Conservation (phyloP, 2,797 vertebrate species). For the Sebastes cheni region DNA sequence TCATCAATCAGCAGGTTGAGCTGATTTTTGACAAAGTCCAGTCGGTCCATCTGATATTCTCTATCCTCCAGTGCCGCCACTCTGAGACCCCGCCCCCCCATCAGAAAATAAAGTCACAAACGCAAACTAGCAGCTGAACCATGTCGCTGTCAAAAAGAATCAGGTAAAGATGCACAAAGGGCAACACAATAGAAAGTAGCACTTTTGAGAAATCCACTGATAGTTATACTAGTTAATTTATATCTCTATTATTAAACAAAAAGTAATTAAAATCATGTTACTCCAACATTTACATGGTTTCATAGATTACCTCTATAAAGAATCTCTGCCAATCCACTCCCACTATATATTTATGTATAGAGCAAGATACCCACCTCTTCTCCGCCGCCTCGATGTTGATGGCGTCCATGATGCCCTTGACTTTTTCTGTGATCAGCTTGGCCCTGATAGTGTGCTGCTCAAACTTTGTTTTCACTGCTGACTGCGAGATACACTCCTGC, state of each 20-base stretch:
- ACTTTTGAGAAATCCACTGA: neutral
- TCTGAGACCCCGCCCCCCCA: conserved; percentile 69
- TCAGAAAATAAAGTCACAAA: conserved; percentile 33
- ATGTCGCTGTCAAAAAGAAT: neutral
- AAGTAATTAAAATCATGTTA: neutral
- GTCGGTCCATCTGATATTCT: conserved; percentile 89
- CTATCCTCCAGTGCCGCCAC: conserved; percentile 89
- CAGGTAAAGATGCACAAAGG: neutral
- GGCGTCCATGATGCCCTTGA: conserved; percentile 96
- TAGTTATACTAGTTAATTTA: neutral
- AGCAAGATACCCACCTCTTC: conserved; percentile 88
- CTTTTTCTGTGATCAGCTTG: conserved; percentile 97
- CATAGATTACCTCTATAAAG: neutral
- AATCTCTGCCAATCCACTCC: neutral
- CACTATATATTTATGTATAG: neutral
- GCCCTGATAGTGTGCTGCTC: conserved; percentile 99
- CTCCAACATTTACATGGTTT: neutral
- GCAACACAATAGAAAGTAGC: neutral
- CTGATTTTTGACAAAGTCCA: conserved; percentile 93
- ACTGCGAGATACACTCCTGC: conserved; percentile 99
- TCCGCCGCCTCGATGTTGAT: conserved; percentile 95
- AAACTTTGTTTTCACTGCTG: conserved; percentile 99
- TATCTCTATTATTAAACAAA: neutral
- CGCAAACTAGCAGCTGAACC: neutral
- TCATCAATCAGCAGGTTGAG: conserved; percentile 90